A percentile compares a stretch with the other conserved stretches of the same genome.
These are phyloP conservation scores for Halcyon badia DNA, from an alignment of 2,797 vertebrate species.

Conservation along the genomic window DNA sequence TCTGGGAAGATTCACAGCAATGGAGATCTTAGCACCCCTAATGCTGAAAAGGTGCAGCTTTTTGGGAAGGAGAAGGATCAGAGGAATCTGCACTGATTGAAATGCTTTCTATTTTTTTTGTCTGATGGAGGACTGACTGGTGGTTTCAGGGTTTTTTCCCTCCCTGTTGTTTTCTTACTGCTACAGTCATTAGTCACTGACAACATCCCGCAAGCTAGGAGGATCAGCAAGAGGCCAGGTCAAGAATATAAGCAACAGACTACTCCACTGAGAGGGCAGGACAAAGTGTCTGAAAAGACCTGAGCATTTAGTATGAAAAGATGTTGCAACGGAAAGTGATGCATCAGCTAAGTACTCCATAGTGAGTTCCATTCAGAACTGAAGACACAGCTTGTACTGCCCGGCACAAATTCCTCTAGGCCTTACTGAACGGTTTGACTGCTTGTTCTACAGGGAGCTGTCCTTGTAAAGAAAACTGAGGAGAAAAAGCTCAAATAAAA, in stretches of 20 bases:
- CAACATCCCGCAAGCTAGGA: background rate
- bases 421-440: background rate
- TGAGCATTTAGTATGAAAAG: background rate
- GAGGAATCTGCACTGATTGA: background rate
- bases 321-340: background rate
- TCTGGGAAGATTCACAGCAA: background rate
- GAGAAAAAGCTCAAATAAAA: background rate
- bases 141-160: background rate
- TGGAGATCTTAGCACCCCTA: background rate
- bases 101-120: background rate
- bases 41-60: background rate
- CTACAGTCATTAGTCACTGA: conserved; percentile 17
- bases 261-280: background rate
- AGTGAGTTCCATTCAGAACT: background rate
- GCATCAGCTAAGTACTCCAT: background rate
- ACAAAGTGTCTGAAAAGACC: background rate
- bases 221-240: background rate
- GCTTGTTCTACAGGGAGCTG: background rate
- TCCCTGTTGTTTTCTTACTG: background rate
- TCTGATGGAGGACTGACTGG: background rate
- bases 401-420: background rate
- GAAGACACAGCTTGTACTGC: background rate
- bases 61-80: background rate
- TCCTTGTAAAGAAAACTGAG: background rate
- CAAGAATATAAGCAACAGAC: background rate